A percentile compares a stretch with the other conserved stretches of the same genome.
These are phyloP conservation scores for Crypturellus tataupa DNA, from an alignment of 2,797 vertebrate genomes.

Conservation along the genomic window DNA sequence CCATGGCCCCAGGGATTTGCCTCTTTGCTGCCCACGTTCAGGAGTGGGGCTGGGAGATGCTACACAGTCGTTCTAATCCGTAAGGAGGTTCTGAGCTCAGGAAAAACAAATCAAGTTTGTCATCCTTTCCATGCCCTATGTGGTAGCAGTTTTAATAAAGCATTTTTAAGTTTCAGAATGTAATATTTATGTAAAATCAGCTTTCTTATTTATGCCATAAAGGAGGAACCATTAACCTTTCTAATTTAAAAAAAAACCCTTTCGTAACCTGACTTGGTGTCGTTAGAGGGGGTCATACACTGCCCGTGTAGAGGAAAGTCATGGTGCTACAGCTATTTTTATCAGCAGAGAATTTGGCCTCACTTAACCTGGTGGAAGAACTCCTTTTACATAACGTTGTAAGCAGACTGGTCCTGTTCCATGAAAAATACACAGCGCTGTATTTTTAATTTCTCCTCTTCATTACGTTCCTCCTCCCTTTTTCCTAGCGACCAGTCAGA, in stretches of 20 bases:
- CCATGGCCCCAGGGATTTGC: not conserved
- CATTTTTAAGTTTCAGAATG: not conserved
- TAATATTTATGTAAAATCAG: not conserved
- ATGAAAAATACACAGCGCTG: conserved; percentile 3
- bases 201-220: not conserved
- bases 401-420: not conserved
- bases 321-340: not conserved
- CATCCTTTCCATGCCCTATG: not conserved
- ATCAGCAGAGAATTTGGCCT: conserved; percentile 47
- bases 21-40: not conserved
- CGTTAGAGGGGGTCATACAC: not conserved
- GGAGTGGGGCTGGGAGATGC: not conserved
- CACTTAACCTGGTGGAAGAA: conserved; percentile 49
- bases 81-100: not conserved
- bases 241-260: not conserved
- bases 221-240: not conserved
- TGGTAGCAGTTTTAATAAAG: not conserved
- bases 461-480: conserved; percentile 30
- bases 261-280: not conserved
- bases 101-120: not conserved
- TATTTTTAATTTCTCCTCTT: conserved; percentile 54
- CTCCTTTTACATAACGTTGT: not conserved
- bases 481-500: not conserved
- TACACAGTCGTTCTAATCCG: not conserved
- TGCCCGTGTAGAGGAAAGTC: not conserved